phyloP scores from a whole-genome alignment of 2,797 vertebrate species.

The Artibeus lituratus region DNA sequence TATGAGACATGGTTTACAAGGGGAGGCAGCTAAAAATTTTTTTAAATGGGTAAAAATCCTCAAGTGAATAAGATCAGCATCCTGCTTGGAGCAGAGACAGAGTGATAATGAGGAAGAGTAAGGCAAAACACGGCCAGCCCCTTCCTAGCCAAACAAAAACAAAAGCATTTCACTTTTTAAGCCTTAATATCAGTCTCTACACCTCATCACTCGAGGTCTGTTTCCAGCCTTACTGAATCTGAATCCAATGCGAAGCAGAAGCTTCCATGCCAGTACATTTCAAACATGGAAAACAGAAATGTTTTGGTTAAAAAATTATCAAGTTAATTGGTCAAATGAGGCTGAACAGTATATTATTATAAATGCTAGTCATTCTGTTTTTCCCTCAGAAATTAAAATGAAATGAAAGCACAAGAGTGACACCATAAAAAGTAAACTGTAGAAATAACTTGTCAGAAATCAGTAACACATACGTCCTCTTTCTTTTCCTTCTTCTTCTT shows the following conservation, averaged over 20 bases:
- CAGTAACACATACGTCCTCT: constrained; percentile 92
- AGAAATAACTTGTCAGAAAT: constrained; percentile 82
- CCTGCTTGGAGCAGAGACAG: not conserved
- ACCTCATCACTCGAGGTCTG: not conserved
- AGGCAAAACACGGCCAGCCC: not conserved
- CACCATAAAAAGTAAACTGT: constrained; percentile 75
- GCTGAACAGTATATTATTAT: constrained; percentile 48
- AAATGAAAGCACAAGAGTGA: constrained; percentile 72
- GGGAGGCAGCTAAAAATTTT: constrained; percentile 48
- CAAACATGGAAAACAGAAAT: not conserved
- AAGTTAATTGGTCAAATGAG: not conserved
- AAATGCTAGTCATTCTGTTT: constrained; percentile 77
- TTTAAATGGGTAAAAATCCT: constrained; percentile 4
- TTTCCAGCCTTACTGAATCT: not conserved
- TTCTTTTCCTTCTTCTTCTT: constrained; percentile 99
- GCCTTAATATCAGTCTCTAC: not conserved
- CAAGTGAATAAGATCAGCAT: not conserved
- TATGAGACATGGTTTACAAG: constrained; percentile 48
- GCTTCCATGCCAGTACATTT: not conserved
- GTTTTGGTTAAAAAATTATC: not conserved
- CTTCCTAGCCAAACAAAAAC: not conserved
- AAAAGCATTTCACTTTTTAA: not conserved
- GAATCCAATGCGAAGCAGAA: not conserved
- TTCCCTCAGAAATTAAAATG: constrained; percentile 74
- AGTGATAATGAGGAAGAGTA: not conserved